These are phyloP conservation scores for Seira musarum DNA, from an alignment of 2,888 invertebrate genomes.

Conservation along the genomic window DNA sequence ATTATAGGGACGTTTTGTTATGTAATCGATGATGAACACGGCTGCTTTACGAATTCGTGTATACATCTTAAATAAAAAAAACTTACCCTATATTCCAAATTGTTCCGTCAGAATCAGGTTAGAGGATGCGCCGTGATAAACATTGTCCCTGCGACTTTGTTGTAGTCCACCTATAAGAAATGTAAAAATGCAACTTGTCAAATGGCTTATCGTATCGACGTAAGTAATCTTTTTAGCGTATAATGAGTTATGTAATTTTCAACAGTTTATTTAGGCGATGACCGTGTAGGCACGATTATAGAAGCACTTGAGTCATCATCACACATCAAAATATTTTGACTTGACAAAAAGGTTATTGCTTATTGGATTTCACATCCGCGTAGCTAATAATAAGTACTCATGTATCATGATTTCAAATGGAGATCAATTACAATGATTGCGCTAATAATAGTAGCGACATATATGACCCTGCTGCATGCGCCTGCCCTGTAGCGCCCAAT, in stretches of 20 bases:
- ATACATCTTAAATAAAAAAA: not conserved
- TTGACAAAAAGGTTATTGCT: not conserved
- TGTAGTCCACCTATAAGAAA: constrained; percentile 37
- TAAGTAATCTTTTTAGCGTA: not conserved
- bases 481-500: not conserved
- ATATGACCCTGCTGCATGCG: not conserved
- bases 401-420: constrained; percentile 30
- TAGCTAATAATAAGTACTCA: not conserved
- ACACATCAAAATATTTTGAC: constrained; percentile 1
- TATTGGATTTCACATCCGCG: not conserved
- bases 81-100: constrained; percentile 67
- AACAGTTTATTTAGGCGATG: not conserved
- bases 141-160: constrained; percentile 60
- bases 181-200: not conserved
- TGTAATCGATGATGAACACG: too few species aligned
- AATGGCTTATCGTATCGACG: too few species aligned
- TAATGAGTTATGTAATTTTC: not conserved
- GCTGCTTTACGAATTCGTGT: not conserved
- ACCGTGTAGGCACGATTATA: not conserved
- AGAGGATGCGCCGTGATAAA: constrained; percentile 65
- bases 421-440: constrained; percentile 45
- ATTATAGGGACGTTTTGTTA: not conserved
- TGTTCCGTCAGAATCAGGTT: constrained; percentile 63
- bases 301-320: too few species aligned
- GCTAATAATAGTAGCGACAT: constrained; percentile 41